These are phyloP conservation scores for Halcyon smyrnensis DNA, from an alignment of 2,797 vertebrate species.

Conservation along the genomic window DNA sequence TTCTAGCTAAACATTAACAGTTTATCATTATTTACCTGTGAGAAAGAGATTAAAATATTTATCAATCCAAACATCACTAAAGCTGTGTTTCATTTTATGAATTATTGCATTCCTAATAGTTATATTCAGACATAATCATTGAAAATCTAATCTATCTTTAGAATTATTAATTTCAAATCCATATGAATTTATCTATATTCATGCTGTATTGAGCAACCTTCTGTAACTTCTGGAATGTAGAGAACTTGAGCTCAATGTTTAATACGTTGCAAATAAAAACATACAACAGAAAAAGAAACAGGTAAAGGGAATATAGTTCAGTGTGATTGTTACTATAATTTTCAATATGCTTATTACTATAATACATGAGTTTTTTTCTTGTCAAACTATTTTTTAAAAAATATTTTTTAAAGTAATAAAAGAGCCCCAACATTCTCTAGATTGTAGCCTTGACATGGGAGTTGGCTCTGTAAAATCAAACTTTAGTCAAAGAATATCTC, in stretches of 20 bases:
- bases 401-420: background rate
- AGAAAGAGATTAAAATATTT: background rate
- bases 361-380: background rate
- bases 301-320: background rate
- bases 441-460: background rate
- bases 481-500: background rate
- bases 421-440: background rate
- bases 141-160: background rate
- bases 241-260: background rate
- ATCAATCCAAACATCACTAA: background rate
- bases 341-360: background rate
- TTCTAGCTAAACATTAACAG: background rate
- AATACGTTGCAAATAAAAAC: background rate
- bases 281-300: background rate
- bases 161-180: background rate
- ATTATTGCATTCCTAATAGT: background rate
- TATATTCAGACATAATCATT: background rate
- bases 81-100: background rate
- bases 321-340: background rate
- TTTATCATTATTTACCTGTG: background rate
- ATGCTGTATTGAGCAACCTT: background rate
- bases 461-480: background rate
- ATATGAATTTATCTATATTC: background rate
- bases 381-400: background rate
- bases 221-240: background rate